Percentiles rank a stretch among this genome's conserved stretches.
Evolutionary conservation across 2,113 vertebrate species (phyloP).

Genomic region (Choloepus hoffmanni): DNA sequence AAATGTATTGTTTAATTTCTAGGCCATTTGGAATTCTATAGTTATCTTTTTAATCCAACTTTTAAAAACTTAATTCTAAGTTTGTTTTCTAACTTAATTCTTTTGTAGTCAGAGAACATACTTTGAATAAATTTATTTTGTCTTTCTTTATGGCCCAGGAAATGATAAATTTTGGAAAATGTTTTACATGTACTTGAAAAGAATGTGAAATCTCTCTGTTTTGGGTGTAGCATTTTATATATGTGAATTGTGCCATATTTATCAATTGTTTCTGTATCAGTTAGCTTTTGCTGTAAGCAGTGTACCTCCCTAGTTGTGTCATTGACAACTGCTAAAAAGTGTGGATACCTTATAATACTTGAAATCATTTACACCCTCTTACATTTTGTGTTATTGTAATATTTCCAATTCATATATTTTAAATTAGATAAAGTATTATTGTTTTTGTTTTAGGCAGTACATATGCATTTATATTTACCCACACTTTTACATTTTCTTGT

Average conservation of each 20-base stretch:
- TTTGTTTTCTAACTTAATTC: background rate
- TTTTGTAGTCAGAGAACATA: background rate
- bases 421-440: no score
- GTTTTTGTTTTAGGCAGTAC: no score
- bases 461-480: no score
- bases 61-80: no score
- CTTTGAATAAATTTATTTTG: background rate
- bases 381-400: no score
- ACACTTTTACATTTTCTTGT: no score
- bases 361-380: no score
- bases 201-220: background rate
- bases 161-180: background rate
- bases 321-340: no score
- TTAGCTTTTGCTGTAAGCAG: background rate
- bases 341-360: no score
- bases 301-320: no score
- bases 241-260: background rate
- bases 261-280: background rate
- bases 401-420: no score
- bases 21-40: background rate
- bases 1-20: background rate
- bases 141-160: background rate
- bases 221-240: background rate
- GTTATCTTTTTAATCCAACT: background rate
- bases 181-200: background rate